These are phyloP conservation scores for Camponotus floridanus DNA, from an alignment of 1,140 invertebrate species.

Conservation along the genomic window DNA sequence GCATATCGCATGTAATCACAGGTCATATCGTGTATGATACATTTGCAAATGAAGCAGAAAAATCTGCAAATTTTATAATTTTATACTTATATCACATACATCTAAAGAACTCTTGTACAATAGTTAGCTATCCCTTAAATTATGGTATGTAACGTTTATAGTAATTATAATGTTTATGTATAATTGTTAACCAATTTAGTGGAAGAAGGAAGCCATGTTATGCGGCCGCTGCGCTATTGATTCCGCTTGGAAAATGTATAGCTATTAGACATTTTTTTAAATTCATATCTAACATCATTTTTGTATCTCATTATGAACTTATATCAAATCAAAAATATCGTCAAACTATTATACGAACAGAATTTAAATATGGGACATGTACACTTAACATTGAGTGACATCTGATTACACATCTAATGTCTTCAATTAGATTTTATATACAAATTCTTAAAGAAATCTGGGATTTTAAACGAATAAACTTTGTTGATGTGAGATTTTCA, in stretches of 20 bases:
- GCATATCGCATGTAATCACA: conserved; percentile 56
- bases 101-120: conserved; percentile 70
- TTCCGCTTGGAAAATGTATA: conserved; percentile 36
- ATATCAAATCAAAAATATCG: background rate
- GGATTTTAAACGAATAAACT: conserved; percentile 10
- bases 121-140: conserved; percentile 67
- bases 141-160: conserved; percentile 68
- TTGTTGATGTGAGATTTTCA: conserved; percentile 2
- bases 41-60: conserved; percentile 56
- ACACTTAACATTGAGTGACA: conserved; percentile 34
- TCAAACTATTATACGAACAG: conserved; percentile 16
- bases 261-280: background rate
- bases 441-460: conserved; percentile 55
- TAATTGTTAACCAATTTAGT: conserved; percentile 71
- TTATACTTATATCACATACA: conserved; percentile 74
- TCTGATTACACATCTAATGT: conserved; percentile 12
- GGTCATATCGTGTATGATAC: background rate
- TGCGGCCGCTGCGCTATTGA: conserved; percentile 32
- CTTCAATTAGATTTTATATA: conserved; percentile 52
- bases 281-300: conserved; percentile 1
- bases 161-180: conserved; percentile 38
- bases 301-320: background rate
- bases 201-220: conserved; percentile 69
- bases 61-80: conserved; percentile 58
- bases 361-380: conserved; percentile 50